Conservation (phyloP, 2,888 invertebrate genomes). For the Acanthococcus lagerstroemiae region DNA sequence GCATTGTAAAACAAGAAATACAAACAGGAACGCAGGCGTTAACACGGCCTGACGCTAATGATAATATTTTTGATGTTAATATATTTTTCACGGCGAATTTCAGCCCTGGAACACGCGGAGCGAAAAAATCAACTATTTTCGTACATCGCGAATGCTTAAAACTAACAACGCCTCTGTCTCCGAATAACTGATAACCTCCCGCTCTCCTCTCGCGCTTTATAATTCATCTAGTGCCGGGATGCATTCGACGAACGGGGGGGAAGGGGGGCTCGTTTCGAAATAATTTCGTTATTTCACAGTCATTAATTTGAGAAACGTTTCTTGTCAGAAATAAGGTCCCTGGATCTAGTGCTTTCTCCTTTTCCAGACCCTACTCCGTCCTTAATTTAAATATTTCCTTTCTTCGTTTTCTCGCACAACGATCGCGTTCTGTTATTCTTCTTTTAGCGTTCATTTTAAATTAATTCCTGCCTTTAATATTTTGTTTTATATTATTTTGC, state of each 20-base stretch:
- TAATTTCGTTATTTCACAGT: slow-evolving; percentile 31
- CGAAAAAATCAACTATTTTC: too few relatives aligned
- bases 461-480: slow-evolving; percentile 27
- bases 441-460: slow-evolving; percentile 22
- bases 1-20: too few relatives aligned
- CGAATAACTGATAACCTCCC: not conserved
- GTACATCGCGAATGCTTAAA: too few relatives aligned
- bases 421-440: slow-evolving; percentile 24
- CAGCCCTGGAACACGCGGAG: too few relatives aligned
- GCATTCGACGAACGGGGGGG: slow-evolving; percentile 3
- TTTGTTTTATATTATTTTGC: slow-evolving; percentile 28
- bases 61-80: too few relatives aligned
- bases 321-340: slow-evolving; percentile 31
- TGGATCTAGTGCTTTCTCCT: slow-evolving; percentile 30
- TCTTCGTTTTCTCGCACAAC: slow-evolving; percentile 24
- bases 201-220: not conserved
- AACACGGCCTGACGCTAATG: too few relatives aligned
- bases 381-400: slow-evolving; percentile 23
- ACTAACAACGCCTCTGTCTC: too few relatives aligned
- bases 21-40: too few relatives aligned
- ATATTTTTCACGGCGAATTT: too few relatives aligned
- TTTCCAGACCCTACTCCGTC: not conserved
- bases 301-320: slow-evolving; percentile 31
- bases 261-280: slow-evolving; percentile 22
- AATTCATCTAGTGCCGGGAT: not conserved